Evolutionary conservation across 2,888 invertebrate genomes (phyloP), one percentile per base, ranked within the genome.

Genomic region (Morpho achilles): DNA sequence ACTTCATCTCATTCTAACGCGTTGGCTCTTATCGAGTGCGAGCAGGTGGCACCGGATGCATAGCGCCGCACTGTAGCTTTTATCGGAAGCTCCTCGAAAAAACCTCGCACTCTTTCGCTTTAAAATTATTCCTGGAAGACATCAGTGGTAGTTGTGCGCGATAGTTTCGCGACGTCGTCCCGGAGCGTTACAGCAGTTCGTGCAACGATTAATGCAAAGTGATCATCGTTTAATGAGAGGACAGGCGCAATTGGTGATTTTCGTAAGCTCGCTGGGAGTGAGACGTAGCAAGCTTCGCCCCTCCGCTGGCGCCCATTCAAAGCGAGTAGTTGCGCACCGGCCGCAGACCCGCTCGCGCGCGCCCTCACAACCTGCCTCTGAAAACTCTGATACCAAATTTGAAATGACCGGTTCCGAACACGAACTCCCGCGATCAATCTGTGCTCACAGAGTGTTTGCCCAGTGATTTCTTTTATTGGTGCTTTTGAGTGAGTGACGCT

Each of bases 41-140:
- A 88, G 88, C 90, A 89, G 88, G 89, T 89, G 87, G 72, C 77
- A 82, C 87, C 88, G 88, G 87, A 87, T 87, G 83, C 80, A 72
- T 69, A 77, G 74, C 78, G 76, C 74, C 78, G 77, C 79, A 76
- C 77, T 72, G 75, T 73, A 77, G 80, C 79, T 82, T 81, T 72
- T 69, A 80, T 83, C 85, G 86, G 87, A 87, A 87, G 84, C 85
- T 84, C 77, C 74, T 73, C 72, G 59, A 81, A 82, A 81, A 82
- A 84, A 78, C 70, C 72, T 73, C 73, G 72, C 75, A 70, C 75
- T 79, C 72, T 75, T 77, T 76, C 75, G 72, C 70, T 69, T 74
- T 71, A 72, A 66, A 68, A 69, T 68, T 68, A 68, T 63, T 60
- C 39, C 57, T 55, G 60, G 52, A 60, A 23, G 55, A 58, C 53